Evolutionary conservation across 2,888 invertebrate genomes (phyloP), one percentile per base, ranked within the genome.

Genomic region (Ichneumon xanthorius): DNA sequence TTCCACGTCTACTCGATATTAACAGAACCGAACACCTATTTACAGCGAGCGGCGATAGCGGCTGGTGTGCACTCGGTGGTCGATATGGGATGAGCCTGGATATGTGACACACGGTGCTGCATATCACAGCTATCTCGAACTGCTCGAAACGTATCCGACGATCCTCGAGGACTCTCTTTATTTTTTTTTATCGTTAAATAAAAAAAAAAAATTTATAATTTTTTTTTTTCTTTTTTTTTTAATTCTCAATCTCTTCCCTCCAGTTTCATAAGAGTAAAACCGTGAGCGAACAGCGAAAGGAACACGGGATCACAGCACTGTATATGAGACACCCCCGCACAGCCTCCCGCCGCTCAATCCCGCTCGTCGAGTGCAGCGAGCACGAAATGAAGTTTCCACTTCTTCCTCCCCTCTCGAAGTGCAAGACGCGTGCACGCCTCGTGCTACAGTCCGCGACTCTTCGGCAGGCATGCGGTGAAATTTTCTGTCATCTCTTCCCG

Each of bases 1-100:
- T 72, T 26, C 55, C 53, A 11, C 61, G 19, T 77, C 30, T 68
- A 48, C 26, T n/a, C 48, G 67, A 82, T 80, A 75, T 86, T 48
- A 76, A 55, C 71, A 78, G 75, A 55, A 50, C 55, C 40, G 58
- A 73, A 75, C 75, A 79, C 75, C 65, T 77, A 82, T 78, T 73
- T 72, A 75, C 72, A 79, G 75, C 72, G 73, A 16, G 65, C 48
- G 53, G 63, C 61, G 73, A 30, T 63, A 58, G 63, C 33, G 45
- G 61, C 63, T 75, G 33, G 81, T 78, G 22, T 81, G 68, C 55
- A 77, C 81, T 53, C 71, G 77, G 81, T 88, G 89, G 86, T 90
- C 92, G 90, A 92, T 92, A 91, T 89, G 79, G 78, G 78, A 82
- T 78, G 90, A 89, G 82, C 82, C 87, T 84, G 84, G 91, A 90